A percentile compares a stretch with the other conserved stretches of the same genome.
phyloP scores from a whole-genome alignment of 1,140 invertebrate species.

The Delia radicum region DNA sequence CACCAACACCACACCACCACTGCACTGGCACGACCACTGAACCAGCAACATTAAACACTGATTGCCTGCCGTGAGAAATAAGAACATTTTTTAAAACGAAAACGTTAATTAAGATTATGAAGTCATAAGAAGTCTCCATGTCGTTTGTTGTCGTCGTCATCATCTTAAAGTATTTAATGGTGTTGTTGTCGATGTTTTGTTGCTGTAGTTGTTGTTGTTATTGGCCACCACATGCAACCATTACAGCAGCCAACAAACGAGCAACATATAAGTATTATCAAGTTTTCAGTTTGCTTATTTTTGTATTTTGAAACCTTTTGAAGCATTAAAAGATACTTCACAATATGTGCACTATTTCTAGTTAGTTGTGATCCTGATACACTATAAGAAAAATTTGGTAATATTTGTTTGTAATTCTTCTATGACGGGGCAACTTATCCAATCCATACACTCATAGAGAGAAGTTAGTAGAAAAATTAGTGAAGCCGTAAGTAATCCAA shows the following conservation, averaged over 20 bases:
- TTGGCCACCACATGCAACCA: not conserved
- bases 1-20: not conserved
- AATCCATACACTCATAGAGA: too few relatives aligned
- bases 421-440: too few relatives aligned
- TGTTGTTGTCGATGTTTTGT: not conserved
- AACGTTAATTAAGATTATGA: slow-evolving; percentile 58
- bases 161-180: slow-evolving; percentile 23
- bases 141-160: slow-evolving; percentile 6
- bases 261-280: not conserved
- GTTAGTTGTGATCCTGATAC: not conserved
- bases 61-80: slow-evolving; percentile 18
- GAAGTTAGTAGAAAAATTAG: too few relatives aligned
- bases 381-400: not conserved
- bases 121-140: slow-evolving; percentile 47
- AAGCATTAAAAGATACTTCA: too few relatives aligned
- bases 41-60: not conserved
- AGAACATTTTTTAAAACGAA: slow-evolving; percentile 31
- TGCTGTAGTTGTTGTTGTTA: not conserved
- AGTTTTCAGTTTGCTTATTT: too few relatives aligned
- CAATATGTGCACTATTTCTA: too few relatives aligned
- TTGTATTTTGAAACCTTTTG: too few relatives aligned
- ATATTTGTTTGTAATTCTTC: too few relatives aligned
- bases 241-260: not conserved
- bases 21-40: not conserved
- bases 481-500: too few relatives aligned